Evolutionary conservation across 2,113 vertebrate genomes (phyloP), one percentile per base, ranked within the genome.

Genomic region (Gambusia holbrooki): DNA sequence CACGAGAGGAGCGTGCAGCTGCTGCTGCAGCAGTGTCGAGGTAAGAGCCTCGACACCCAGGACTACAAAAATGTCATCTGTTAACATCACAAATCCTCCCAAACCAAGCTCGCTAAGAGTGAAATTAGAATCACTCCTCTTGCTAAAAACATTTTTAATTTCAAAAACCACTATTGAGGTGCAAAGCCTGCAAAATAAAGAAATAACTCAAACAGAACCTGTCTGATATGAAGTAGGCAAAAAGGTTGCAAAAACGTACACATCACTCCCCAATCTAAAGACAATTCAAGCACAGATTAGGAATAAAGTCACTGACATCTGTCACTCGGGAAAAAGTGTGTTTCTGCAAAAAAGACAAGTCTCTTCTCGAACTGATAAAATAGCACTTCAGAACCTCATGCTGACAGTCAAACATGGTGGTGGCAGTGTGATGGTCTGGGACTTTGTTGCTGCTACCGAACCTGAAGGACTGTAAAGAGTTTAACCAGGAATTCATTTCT

Each of bases 21-120:
- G 17, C 90, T 99, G 65, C 94, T 99, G 60, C 96, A 97, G 89
- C 97, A 99, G 91, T 97, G 96, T 84, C 93, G 94, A 77, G 97
- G 97, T 97, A 83, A 13, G 14, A 28, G 54, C 29, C 51, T 35
- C 33, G 33, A 48, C 8, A 61, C 9, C 9, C 0, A 3, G 14
- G 4, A 4, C 61, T 19, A 6, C 11, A 30, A 62, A 62, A 17
- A 9, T 14, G 7, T 28, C 5, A 42, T 2, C 19, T 15, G 17
- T 4, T 7, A 25, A 30, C 32, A 12, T 25, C 28, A 42, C 40
- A 42, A 42, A 42, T 42, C 40, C 25, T 8, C 25, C 51, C 22
- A 10, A 54, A 54, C 51, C 3, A 8, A 0, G 1, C 22, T 25
- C 1, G 7, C 22, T 10, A 22, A 51, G 48, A 19, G 48, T 22